phyloP scores from a whole-genome alignment of 2,797 vertebrate genomes.

The Enteromius anoplus region DNA sequence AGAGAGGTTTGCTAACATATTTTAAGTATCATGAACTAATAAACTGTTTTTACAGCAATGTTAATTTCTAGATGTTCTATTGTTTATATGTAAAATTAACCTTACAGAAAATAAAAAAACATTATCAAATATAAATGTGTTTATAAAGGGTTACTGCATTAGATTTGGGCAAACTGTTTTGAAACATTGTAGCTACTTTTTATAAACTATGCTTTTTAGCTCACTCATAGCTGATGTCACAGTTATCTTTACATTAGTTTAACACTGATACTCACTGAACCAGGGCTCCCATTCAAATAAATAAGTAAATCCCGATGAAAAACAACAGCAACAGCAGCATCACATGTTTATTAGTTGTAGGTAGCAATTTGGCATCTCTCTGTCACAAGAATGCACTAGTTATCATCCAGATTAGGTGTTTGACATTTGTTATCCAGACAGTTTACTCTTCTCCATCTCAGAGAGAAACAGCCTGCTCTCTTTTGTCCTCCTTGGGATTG shows the following conservation, averaged over 20 bases:
- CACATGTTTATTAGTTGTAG: slow-evolving; percentile 21
- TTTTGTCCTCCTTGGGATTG: slow-evolving; percentile 23
- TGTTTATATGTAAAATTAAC: not conserved
- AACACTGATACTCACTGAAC: slow-evolving; percentile 7
- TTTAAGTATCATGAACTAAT: not conserved
- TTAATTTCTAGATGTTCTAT: not conserved
- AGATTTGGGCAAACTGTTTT: not conserved
- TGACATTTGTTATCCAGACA: slow-evolving; percentile 38
- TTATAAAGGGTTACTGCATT: not conserved
- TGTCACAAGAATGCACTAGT: slow-evolving; percentile 42
- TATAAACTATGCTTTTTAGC: slow-evolving; percentile 27
- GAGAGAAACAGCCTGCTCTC: slow-evolving; percentile 12
- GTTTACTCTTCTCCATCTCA: slow-evolving; percentile 31
- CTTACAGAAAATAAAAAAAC: not conserved
- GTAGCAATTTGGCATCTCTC: slow-evolving; percentile 18
- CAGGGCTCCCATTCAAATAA: not conserved
- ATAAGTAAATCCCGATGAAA: not conserved
- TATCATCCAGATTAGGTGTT: slow-evolving; percentile 48
- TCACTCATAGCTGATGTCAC: slow-evolving; percentile 15
- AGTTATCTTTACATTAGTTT: slow-evolving; percentile 24
- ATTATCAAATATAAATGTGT: not conserved
- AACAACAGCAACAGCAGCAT: no score
- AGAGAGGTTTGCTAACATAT: not conserved
- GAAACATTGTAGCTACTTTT: not conserved
- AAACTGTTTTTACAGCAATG: not conserved